Evolutionary conservation across 2,113 vertebrate genomes (phyloP), one percentile per base, ranked within the genome.

Genomic region (Poeciliopsis retropinna): DNA sequence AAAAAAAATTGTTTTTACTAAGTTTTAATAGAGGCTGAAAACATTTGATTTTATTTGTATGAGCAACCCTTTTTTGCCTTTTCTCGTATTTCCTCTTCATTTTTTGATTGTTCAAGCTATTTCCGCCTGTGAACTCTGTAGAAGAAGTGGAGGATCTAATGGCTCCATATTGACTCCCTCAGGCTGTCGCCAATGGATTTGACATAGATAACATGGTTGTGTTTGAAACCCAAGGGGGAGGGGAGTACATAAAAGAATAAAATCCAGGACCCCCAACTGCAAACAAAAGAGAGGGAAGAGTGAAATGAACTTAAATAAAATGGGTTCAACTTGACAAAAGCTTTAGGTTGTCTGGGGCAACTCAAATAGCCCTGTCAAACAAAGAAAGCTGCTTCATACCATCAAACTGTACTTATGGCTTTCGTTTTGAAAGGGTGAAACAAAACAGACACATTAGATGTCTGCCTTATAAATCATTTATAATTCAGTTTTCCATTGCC

Each of bases 141-240:
- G 67, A 68, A 68, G 67, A 77, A 67, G 82, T 75, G 81, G 76
- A 83, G 75, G 88, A 86, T 90, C 87, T 89, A 84, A 86, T 87
- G 83, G 83, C 84, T 90, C 88, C 88, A 82, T 90, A 91, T 92
- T 92, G 90, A 91, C 90, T 90, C 88, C 91, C 86, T 70, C 75
- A 3, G 82, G 87, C 90, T 87, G 83, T 84, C 83, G 75, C 90
- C 84, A 92, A 92, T 90, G 91, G 88, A 94, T 94, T 92, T 90
- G 91, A 92, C 88, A 94, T 82, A 76, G 92, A 94, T 92, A 92
- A 89, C 84, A 83, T 54, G 84, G 86, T 75, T 90, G 82, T 79
- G 88, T 81, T 93, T 90, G 91, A 91, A 88, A 88, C 75, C 72
- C 88, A 84, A 66, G 80, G 88, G 87, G 86, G 91, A 70, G 63